Base-by-base conservation (phyloP, 2,113 vertebrate genomes). In the Hepsetus odoe region DNA sequence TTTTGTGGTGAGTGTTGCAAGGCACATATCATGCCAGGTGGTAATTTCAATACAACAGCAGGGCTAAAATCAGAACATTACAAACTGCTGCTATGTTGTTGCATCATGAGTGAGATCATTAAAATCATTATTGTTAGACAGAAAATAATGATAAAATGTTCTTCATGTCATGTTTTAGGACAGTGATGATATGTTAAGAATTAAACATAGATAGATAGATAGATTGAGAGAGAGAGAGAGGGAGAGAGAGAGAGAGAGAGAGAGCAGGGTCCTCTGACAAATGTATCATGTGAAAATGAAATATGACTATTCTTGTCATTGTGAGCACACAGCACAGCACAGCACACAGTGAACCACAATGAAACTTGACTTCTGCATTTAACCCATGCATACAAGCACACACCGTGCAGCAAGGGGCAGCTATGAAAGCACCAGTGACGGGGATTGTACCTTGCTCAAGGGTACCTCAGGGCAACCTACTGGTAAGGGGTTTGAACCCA, bases 221-320 rank as follows among this genome's bases (percentile, higher is more conserved):
- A n/a, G 20, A n/a, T 18, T 1, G 20, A 22, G 20, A 22, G 49
- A n/a, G 51, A 24, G 51, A 24, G n/a, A 24, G 51, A 11, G 51
- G 10, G 8, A 9, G n/a, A 24, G n/a, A 14, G 66, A 67, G 32
- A 20, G 11, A 44, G n/a, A 38, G 28, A n/a, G 66, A 38, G 64
- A 56, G 74, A 20, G 22, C 59, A 42, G 56, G 33, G 22, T 22
- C 40, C 24, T 40, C 24, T 22, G 88, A 85, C 77, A 88, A 88
- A 87, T 79, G 73, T 46, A 24, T 81, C 28, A 80, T 83, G 88
- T 26, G 38, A 59, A 80, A 79, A 85, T 86, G 87, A n/a, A n/a
- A n/a, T n/a, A n/a, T n/a, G n/a, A n/a, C n/a, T n/a, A n/a, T n/a
- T n/a, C n/a, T n/a, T n/a, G n/a, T n/a, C n/a, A n/a, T n/a, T n/a